phyloP scores from a whole-genome alignment of 2,113 vertebrate genomes.

The Rissa tridactyla region DNA sequence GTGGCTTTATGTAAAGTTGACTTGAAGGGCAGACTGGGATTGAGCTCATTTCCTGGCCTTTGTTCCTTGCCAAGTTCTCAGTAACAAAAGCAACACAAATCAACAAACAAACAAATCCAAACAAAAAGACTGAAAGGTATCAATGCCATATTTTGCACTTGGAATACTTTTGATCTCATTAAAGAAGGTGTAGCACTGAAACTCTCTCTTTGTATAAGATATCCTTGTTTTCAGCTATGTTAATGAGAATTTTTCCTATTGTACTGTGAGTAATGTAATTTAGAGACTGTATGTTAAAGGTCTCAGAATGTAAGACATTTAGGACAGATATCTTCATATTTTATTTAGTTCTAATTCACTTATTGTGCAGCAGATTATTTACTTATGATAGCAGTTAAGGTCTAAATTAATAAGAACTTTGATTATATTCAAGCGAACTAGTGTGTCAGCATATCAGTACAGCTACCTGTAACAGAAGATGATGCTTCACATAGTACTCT shows the following conservation, averaged over 20 bases:
- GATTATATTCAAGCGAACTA: background rate
- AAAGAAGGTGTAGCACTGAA: background rate
- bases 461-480: background rate
- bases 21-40: background rate
- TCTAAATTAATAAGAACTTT: background rate
- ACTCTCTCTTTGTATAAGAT: background rate
- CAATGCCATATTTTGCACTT: background rate
- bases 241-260: background rate
- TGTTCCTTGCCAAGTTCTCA: background rate
- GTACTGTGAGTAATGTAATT: background rate
- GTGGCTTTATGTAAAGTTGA: rapidly evolving
- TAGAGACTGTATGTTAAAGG: background rate
- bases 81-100: background rate
- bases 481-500: background rate
- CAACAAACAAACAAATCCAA: background rate
- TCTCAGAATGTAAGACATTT: background rate
- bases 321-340: background rate
- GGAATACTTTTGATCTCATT: background rate
- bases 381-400: background rate
- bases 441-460: background rate
- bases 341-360: background rate
- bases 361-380: background rate
- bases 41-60: background rate
- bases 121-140: background rate
- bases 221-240: background rate